Evolutionary conservation across 2,113 vertebrate species (phyloP), one percentile per base, ranked within the genome.

Genomic region (Scytalopus superciliaris): DNA sequence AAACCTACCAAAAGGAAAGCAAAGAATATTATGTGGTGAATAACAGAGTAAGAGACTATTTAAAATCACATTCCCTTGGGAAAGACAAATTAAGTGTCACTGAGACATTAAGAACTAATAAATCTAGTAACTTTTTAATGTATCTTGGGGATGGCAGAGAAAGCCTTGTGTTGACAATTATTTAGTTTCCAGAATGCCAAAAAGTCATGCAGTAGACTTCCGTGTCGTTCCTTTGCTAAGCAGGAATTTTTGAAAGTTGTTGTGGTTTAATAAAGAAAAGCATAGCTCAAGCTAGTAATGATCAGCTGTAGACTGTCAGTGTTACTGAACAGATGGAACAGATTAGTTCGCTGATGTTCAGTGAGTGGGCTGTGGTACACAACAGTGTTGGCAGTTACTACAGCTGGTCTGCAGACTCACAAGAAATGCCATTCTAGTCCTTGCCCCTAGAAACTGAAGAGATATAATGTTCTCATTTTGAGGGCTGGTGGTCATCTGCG

Each of bases 261-360:
- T 47, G 33, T 70, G n/a, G 30, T 89, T 84, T 63, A 37, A 14
- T 21, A 53, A 83, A 53, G 42, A 42, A 55, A 66, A 47, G 12
- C 37, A 19, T 14, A 37, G 12, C 21, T 75, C 8, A 39, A 72
- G 40, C 12, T 45, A 27, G 53, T 45, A 39, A 9, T 23, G 60
- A 44, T 31, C 1, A 5, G 8, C 4, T 52, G 35, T 70, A 17
- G 45, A 7, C 31, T 35, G 1, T 37, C 2, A 10, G 12, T 62
- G 59, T 67, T 92, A 40, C 81, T 84, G 62, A 81, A n/a, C 31
- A 69, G 37, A 73, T 90, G 25, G 53, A 66, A 56, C 3, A 33
- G 19, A 67, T 53, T 4, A 3, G 7, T 13, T 68, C 30, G 3
- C 16, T 39, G 14, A 6, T 2, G 6, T 40, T 39, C 59, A 52